Percentiles rank a stretch among this genome's conserved stretches.
These are phyloP conservation scores for Drosophila biarmipes DNA, from an alignment of 1,140 invertebrate species.

Conservation along the genomic window DNA sequence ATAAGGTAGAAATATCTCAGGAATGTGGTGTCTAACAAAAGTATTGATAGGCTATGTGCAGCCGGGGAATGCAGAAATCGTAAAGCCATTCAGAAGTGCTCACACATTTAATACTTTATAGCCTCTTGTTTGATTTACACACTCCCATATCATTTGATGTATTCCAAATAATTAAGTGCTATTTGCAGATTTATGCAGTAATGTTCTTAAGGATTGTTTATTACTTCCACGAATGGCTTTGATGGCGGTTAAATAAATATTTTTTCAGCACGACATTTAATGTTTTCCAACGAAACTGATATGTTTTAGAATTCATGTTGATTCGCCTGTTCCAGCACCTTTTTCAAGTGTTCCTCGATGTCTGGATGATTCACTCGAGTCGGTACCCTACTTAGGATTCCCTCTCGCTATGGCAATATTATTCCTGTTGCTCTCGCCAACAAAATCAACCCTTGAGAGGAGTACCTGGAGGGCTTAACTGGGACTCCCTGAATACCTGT, in stretches of 20 bases:
- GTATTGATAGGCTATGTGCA: background rate
- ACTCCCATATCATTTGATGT: background rate
- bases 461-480: slow-evolving; percentile 13
- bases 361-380: slow-evolving; percentile 7
- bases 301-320: slow-evolving; percentile 1
- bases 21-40: slow-evolving; percentile 23
- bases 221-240: slow-evolving; percentile 8
- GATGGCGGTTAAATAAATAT: slow-evolving; percentile 5
- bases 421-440: slow-evolving; percentile 5
- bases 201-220: background rate
- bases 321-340: slow-evolving; percentile 16
- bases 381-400: slow-evolving; percentile 33
- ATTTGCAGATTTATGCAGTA: background rate
- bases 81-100: background rate
- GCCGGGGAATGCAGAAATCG: slow-evolving; percentile 2
- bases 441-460: slow-evolving; percentile 13
- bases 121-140: background rate
- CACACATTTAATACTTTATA: background rate
- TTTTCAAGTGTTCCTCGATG: slow-evolving; percentile 17
- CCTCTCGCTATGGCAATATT: background rate
- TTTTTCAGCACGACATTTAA: background rate
- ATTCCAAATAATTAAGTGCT: background rate
- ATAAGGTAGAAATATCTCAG: slow-evolving; percentile 11
- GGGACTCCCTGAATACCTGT: slow-evolving; percentile 55
- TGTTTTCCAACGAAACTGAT: slow-evolving; percentile 11